A percentile compares a stretch with the other conserved stretches of the same genome.
Evolutionary conservation across 1,140 invertebrate species (phyloP).

Genomic region (Marisa cornuarietis): DNA sequence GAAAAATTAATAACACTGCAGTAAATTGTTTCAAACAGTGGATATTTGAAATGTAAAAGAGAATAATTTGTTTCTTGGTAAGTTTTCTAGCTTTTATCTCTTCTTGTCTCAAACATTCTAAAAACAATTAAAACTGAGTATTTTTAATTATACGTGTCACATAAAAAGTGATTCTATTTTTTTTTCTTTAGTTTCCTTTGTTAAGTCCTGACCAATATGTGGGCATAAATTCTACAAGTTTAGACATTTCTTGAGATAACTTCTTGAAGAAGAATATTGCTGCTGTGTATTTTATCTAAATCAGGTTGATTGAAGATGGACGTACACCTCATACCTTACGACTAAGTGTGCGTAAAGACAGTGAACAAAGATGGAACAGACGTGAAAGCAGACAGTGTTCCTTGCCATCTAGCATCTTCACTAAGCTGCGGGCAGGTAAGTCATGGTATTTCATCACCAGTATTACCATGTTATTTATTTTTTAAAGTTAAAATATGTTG

Average conservation of each 20-base stretch:
- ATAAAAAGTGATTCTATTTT: too few relatives aligned
- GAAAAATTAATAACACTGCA: not conserved
- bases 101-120: not conserved
- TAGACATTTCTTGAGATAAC: not conserved
- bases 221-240: too few relatives aligned
- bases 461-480: not conserved
- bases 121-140: not conserved
- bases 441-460: not conserved
- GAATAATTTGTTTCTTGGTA: too few relatives aligned
- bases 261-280: not conserved
- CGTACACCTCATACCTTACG: slow-evolving; percentile 47
- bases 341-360: slow-evolving; percentile 43
- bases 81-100: too few relatives aligned
- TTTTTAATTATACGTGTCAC: not conserved
- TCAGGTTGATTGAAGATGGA: slow-evolving; percentile 53
- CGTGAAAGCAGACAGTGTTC: slow-evolving; percentile 53
- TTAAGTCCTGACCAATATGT: too few relatives aligned
- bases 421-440: not conserved
- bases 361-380: slow-evolving; percentile 31
- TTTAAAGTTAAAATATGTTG: too few relatives aligned
- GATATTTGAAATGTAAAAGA: not conserved
- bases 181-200: too few relatives aligned
- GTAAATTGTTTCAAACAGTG: not conserved
- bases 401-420: slow-evolving; percentile 32
- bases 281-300: slow-evolving; percentile 7